Conservation (phyloP, 2,888 invertebrate species). For the Hydriomena furcata region DNA sequence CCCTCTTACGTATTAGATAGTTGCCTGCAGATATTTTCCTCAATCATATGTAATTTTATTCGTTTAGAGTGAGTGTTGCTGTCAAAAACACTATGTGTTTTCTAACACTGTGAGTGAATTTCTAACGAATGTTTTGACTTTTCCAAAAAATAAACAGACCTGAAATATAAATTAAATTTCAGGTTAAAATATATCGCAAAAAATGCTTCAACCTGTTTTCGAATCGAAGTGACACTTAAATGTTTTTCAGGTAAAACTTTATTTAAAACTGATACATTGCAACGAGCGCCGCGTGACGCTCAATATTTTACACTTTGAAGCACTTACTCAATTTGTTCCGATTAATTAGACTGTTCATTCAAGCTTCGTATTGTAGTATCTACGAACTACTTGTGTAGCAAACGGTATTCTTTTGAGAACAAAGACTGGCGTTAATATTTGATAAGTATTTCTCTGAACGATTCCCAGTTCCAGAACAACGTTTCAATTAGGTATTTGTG, state of each 20-base stretch:
- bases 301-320: conserved; percentile 32
- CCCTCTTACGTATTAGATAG: too few species aligned
- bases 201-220: conserved; percentile 6
- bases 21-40: too few species aligned
- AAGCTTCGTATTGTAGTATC: conserved; percentile 24
- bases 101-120: too few species aligned
- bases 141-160: too few species aligned
- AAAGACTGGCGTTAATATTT: neutral
- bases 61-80: too few species aligned
- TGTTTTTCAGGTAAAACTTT: conserved; percentile 16
- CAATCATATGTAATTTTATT: too few species aligned
- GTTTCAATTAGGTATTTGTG: neutral
- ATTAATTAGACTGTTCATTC: conserved; percentile 43
- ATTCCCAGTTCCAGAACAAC: too few species aligned
- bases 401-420: neutral
- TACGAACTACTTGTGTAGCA: neutral
- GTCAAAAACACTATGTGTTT: too few species aligned
- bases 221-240: conserved; percentile 15
- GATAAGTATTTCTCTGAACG: too few species aligned
- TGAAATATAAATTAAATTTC: too few species aligned
- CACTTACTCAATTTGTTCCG: conserved; percentile 41
- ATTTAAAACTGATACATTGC: conserved; percentile 22
- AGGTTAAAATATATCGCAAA: neutral
- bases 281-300: conserved; percentile 23
- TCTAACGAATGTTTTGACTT: too few species aligned